Evolutionary conservation across 2,797 vertebrate genomes (phyloP).

Genomic region (Rhabdophis nuchalis): DNA sequence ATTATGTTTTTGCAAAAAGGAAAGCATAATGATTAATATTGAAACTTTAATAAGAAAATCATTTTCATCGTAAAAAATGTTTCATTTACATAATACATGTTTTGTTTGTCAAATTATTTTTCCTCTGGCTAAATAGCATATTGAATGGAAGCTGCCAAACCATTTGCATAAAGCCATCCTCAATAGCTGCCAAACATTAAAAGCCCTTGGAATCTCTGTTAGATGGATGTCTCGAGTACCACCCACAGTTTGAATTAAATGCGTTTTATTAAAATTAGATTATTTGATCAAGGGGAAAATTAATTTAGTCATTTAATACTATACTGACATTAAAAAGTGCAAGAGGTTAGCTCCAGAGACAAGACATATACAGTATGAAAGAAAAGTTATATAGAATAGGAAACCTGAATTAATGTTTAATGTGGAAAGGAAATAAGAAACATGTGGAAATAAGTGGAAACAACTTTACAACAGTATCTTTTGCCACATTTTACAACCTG

Average conservation of each 20-base stretch:
- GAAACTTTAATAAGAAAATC: conserved; percentile 48
- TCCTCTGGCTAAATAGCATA: conserved; percentile 59
- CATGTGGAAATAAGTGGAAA: background rate
- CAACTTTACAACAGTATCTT: background rate
- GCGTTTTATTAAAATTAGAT: conserved; percentile 47
- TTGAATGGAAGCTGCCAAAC: conserved; percentile 50
- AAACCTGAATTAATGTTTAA: background rate
- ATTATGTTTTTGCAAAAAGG: background rate
- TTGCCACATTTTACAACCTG: background rate
- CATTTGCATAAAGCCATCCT: conserved; percentile 52
- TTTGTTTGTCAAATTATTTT: conserved; percentile 44
- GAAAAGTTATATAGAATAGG: background rate
- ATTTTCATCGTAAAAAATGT: conserved; percentile 54
- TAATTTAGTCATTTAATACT: conserved; percentile 42
- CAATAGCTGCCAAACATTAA: conserved; percentile 49
- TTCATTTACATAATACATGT: conserved; percentile 57
- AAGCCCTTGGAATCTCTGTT: conserved; percentile 54
- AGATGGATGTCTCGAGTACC: conserved; percentile 54
- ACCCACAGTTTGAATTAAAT: conserved; percentile 48
- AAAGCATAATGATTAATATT: conserved; percentile 37
- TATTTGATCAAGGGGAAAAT: conserved; percentile 10
- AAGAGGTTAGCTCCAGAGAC: background rate
- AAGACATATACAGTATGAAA: background rate
- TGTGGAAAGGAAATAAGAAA: background rate
- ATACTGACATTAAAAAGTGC: background rate